Percentiles rank a stretch among this genome's conserved stretches.
phyloP scores from a whole-genome alignment of 2,888 invertebrate species.

The Morpho deidamia region DNA sequence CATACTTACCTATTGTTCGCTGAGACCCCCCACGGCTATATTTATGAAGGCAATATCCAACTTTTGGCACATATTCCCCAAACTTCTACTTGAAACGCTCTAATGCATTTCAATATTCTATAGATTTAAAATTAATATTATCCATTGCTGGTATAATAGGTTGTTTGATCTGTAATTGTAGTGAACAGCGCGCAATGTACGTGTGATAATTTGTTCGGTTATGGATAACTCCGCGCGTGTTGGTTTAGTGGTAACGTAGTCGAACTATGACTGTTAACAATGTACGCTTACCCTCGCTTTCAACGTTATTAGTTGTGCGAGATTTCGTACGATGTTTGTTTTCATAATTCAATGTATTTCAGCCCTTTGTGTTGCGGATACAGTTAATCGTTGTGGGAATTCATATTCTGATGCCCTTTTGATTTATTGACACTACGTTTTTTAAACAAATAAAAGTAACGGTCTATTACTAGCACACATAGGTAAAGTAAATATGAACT shows the following conservation, averaged over 20 bases:
- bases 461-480: neutral
- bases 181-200: conserved; percentile 16
- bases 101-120: neutral
- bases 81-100: conserved; percentile 13
- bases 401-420: conserved; percentile 46
- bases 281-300: conserved; percentile 72
- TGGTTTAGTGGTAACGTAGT: conserved; percentile 16
- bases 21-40: conserved; percentile 64
- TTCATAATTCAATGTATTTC: conserved; percentile 66
- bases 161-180: no score
- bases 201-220: neutral
- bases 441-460: conserved; percentile 25
- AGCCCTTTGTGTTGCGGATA: conserved; percentile 51
- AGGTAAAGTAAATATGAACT: neutral
- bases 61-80: conserved; percentile 68
- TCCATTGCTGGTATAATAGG: conserved; percentile 7
- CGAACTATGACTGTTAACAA: conserved; percentile 71
- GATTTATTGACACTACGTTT: conserved; percentile 47
- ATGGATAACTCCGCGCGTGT: neutral
- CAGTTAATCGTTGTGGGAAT: conserved; percentile 70
- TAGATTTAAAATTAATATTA: neutral
- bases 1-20: conserved; percentile 68
- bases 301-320: conserved; percentile 73
- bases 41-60: conserved; percentile 67
- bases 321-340: conserved; percentile 72